A percentile compares a stretch with the other conserved stretches of the same genome.
Conservation (phyloP, 2,888 invertebrate genomes). For the Leptura quadrifasciata region DNA sequence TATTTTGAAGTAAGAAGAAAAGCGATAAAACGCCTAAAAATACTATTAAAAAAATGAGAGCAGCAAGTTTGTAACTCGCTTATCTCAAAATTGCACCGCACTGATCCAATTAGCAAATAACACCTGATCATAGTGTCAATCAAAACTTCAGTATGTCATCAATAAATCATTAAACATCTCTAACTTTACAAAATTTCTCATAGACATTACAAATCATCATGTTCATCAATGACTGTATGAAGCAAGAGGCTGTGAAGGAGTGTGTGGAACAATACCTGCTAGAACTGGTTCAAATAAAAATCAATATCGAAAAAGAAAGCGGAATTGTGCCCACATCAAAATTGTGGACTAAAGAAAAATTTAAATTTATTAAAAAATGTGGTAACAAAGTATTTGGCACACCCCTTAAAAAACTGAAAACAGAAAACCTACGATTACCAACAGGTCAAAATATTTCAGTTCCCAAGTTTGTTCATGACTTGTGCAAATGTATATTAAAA, state of each 20-base stretch:
- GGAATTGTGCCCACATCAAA: background rate
- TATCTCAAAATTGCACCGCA: no score
- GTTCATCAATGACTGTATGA: constrained; percentile 24
- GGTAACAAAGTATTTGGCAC: constrained; percentile 8
- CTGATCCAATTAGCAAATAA: no score
- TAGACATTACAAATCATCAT: constrained; percentile 6
- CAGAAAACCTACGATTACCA: constrained; percentile 75
- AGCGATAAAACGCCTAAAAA: no score
- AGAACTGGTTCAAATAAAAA: background rate
- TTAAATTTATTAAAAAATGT: background rate
- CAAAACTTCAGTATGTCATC: constrained; percentile 20
- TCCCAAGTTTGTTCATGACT: constrained; percentile 83
- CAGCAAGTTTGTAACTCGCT: no score
- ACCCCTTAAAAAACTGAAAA: constrained; percentile 20
- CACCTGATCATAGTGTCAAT: no score
- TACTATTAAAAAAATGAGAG: no score
- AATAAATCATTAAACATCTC: background rate
- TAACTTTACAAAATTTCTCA: constrained; percentile 14
- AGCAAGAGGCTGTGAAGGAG: background rate
- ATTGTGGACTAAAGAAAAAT: background rate
- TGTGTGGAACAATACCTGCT: constrained; percentile 14
- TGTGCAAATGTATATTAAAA: constrained; percentile 80
- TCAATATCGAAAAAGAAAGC: background rate
- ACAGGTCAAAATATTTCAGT: constrained; percentile 82
- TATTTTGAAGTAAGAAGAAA: no score